Conservation (phyloP, 2,888 invertebrate species). For the Thysanoteuthis rhombus region DNA sequence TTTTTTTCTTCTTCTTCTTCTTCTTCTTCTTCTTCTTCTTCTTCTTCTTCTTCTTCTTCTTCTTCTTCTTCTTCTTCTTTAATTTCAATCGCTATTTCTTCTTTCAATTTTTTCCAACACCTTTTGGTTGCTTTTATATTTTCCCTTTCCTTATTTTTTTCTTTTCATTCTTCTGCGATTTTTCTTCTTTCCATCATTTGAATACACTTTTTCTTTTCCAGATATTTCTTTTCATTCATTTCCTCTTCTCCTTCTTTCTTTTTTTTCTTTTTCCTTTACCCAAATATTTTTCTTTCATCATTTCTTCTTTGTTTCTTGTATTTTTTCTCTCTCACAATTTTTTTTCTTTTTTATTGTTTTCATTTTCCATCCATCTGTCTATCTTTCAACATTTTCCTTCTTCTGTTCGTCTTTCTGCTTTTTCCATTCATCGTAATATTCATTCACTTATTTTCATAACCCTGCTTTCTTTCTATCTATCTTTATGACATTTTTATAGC, state of each 20-base stretch:
- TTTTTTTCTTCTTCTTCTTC: background rate
- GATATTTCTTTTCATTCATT: background rate
- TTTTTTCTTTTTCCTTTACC: background rate
- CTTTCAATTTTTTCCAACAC: background rate
- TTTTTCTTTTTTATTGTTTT: background rate
- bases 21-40: background rate
- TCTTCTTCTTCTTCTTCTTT: no score
- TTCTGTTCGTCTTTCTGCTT: background rate
- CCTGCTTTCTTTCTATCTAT: no score
- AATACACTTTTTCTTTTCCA: background rate
- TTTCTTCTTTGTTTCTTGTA: background rate
- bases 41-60: background rate
- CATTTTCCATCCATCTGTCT: fast-evolving
- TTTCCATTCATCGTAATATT: background rate
- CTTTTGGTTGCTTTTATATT: background rate
- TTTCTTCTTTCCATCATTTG: background rate
- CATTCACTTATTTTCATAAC: no score
- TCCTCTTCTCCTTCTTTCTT: background rate
- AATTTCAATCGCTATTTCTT: no score
- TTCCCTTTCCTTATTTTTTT: background rate
- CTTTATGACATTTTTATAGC: no score
- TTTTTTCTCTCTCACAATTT: background rate
- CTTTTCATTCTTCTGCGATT: no score
- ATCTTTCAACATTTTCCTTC: background rate
- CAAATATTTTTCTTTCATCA: background rate